phyloP scores from a whole-genome alignment of 2,113 vertebrate genomes.

The Rhabdornis inornatus region DNA sequence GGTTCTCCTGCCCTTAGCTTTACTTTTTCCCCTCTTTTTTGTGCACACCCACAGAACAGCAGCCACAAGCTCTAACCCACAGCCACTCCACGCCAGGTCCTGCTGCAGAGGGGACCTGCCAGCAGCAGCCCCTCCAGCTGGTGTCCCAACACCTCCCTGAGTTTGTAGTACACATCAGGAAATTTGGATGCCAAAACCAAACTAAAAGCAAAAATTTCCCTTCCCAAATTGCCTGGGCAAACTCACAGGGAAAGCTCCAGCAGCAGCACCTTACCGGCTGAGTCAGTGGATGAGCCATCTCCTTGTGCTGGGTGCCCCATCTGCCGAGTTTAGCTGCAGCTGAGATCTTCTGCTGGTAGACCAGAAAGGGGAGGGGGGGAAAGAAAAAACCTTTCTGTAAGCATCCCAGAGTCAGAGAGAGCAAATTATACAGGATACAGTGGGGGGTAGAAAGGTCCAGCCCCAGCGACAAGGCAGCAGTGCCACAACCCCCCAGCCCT shows the following conservation, averaged over 20 bases:
- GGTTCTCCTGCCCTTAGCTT: neutral
- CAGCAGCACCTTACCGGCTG: slow-evolving; percentile 38
- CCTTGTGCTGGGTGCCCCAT: slow-evolving; percentile 45
- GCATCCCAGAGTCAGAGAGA: neutral
- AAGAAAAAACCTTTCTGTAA: neutral
- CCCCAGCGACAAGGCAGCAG: neutral
- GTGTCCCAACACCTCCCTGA: neutral
- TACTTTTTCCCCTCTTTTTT: neutral
- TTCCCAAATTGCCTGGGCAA: neutral
- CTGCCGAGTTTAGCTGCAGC: slow-evolving; percentile 24
- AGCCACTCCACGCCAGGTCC: accelerated
- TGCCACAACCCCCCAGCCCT: neutral
- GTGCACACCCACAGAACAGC: neutral
- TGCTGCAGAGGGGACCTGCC: neutral
- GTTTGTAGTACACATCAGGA: neutral
- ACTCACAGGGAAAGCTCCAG: neutral
- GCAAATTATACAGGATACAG: neutral
- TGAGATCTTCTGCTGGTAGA: slow-evolving; percentile 32
- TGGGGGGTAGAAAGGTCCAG: neutral
- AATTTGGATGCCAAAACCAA: neutral
- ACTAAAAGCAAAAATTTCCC: neutral
- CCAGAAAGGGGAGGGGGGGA: neutral
- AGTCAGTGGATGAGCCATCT: slow-evolving; percentile 51
- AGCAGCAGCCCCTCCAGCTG: neutral
- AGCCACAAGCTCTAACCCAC: neutral